Evolutionary conservation across 2,797 vertebrate genomes (phyloP).

Genomic region (Crenuchus spilurus): DNA sequence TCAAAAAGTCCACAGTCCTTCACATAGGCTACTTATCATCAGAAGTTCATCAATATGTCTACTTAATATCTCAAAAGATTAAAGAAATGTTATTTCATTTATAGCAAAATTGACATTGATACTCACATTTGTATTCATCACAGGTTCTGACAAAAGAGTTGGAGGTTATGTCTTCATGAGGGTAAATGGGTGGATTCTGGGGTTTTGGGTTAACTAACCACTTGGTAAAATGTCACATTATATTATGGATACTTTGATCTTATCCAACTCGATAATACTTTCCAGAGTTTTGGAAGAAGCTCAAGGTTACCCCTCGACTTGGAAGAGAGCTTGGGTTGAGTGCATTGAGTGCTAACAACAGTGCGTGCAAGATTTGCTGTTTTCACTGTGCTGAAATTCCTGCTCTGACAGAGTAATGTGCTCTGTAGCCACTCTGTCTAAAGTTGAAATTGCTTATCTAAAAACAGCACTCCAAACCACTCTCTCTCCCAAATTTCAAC

Average conservation of each 20-base stretch:
- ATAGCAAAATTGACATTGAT: background rate
- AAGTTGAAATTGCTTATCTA: constrained; percentile 74
- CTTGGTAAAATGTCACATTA: constrained; percentile 63
- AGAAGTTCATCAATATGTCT: background rate
- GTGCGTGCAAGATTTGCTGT: constrained; percentile 56
- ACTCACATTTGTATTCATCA: background rate
- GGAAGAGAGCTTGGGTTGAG: constrained; percentile 56
- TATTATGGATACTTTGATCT: constrained; percentile 72
- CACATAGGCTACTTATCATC: too few relatives aligned
- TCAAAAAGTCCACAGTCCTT: too few relatives aligned
- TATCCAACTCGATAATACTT: constrained; percentile 64
- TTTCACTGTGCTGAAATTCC: constrained; percentile 64
- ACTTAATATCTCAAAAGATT: too few relatives aligned
- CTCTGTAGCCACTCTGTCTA: constrained; percentile 68
- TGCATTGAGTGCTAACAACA: constrained; percentile 59
- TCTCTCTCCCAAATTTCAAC: constrained; percentile 62
- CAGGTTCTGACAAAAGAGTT: constrained; percentile 29
- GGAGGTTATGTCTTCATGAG: constrained; percentile 46
- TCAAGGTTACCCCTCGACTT: constrained; percentile 65
- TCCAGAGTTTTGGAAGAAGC: constrained; percentile 70
- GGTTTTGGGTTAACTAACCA: constrained; percentile 56
- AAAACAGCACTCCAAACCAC: constrained; percentile 62
- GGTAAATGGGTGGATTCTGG: constrained; percentile 51
- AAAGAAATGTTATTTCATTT: constrained; percentile 12
- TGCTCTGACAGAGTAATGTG: constrained; percentile 59